These are phyloP conservation scores for Thamnophis sirtalis DNA, from an alignment of 2,113 vertebrate species.

Conservation along the genomic window DNA sequence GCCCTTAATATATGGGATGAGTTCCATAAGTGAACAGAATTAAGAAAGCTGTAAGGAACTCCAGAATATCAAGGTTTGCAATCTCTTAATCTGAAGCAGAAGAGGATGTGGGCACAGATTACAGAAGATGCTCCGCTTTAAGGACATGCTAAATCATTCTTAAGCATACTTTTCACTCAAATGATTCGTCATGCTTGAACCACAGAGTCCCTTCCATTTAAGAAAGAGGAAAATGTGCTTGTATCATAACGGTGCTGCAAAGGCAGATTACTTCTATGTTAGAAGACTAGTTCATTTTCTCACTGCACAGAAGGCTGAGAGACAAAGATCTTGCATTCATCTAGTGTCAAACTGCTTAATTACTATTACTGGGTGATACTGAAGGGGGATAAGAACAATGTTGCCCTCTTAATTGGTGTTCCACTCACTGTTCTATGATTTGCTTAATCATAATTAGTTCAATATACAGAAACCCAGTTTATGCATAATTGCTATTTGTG, in stretches of 20 bases:
- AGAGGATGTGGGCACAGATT: background rate
- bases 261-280: background rate
- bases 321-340: background rate
- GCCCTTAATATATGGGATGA: background rate
- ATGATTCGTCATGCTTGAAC: background rate
- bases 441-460: background rate
- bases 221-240: background rate
- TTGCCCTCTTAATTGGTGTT: background rate
- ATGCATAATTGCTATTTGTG: background rate
- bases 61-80: background rate
- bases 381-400: background rate
- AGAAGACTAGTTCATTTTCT: background rate
- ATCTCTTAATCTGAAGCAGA: background rate
- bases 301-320: background rate
- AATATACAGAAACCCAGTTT: background rate
- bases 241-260: background rate
- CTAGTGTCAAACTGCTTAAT: background rate
- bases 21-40: background rate
- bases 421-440: background rate
- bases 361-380: background rate
- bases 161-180: background rate
- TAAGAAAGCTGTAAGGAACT: background rate
- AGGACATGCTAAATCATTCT: background rate
- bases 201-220: background rate
- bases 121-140: background rate